These are phyloP conservation scores for Xiphorhynchus elegans DNA, from an alignment of 2,113 vertebrate species.

Conservation along the genomic window DNA sequence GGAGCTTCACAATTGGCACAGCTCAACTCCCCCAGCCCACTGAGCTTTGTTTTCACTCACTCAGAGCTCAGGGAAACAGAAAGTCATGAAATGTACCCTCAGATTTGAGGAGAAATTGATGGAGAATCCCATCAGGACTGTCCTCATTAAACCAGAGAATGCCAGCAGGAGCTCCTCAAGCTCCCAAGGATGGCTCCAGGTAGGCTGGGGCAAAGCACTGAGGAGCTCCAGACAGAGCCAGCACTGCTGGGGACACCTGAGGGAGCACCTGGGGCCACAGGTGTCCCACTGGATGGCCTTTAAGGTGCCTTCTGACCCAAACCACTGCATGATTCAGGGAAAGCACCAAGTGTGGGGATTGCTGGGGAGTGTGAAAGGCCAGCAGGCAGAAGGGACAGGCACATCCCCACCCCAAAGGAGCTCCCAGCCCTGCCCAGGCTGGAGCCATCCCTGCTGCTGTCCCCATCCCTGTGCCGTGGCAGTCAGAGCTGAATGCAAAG, in stretches of 20 bases:
- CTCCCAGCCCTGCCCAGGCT: background rate
- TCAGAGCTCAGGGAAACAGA: background rate
- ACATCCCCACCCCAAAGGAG: background rate
- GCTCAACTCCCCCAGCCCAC: background rate
- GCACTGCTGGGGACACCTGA: too few species aligned
- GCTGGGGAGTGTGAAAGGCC: fast-evolving
- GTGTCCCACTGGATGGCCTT: background rate
- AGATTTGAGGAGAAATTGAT: background rate
- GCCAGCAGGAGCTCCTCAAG: background rate
- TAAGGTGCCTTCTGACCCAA: background rate
- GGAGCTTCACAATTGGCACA: background rate
- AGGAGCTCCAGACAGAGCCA: background rate
- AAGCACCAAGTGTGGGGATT: background rate
- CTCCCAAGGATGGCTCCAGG: too few species aligned
- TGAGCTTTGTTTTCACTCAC: background rate
- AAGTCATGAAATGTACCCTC: background rate
- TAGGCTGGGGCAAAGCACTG: background rate
- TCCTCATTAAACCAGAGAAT: background rate
- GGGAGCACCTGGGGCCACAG: background rate
- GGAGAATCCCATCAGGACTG: background rate
- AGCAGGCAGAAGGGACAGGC: background rate
- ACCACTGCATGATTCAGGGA: background rate
- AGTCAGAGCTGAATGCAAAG: background rate
- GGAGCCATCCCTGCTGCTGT: background rate
- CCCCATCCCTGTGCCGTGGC: too few species aligned